Base-by-base conservation (phyloP, 1,140 invertebrate species). In the Apis florea region DNA sequence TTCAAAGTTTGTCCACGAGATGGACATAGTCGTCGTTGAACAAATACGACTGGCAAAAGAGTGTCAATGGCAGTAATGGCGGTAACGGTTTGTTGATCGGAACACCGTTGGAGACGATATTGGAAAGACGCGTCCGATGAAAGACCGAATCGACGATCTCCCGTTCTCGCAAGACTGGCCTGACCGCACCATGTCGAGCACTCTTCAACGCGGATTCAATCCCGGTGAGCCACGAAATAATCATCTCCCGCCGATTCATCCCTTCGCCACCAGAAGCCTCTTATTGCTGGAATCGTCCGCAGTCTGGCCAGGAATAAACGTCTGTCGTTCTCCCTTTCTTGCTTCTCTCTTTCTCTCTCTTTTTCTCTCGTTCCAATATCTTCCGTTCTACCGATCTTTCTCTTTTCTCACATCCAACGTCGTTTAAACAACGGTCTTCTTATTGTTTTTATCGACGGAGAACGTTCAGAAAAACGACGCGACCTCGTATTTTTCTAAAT, bases 121-220 rank as follows among this genome's bases (percentile, higher is more conserved):
- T 75, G 76, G 73, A 70, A 83, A 86, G 68, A 71, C 79, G 69
- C 61, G 78, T 64, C 67, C 89, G 84, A 91, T 92, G 88, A 92
- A 91, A 92, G 90, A 89, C 84, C 85, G 84, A 89, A 85, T 79
- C 86, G 87, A 91, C 89, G 86, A 83, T 89, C 89, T 87, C 83
- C 88, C 87, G 85, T 88, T 89, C 86, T 89, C 84, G 83, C 74
- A 82, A 77, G 88, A 89, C 83, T 82, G 74, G 87, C 86, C 89
- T 89, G 89, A 85, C 81, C 85, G 88, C 88, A 89, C 87, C 86
- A 64, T 59, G 91, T 93, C 89, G 84, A 93, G 93, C 71, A 93
- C 90, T 88, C 92, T 93, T 86, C 88, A 92, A 90, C 86, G 87
- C 87, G 88, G 89, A 93, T 93, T 92, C 89, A 93, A 93, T 93